Evolutionary conservation across 2,113 vertebrate genomes (phyloP), one percentile per base, ranked within the genome.

Genomic region (Geothlypis trichas): DNA sequence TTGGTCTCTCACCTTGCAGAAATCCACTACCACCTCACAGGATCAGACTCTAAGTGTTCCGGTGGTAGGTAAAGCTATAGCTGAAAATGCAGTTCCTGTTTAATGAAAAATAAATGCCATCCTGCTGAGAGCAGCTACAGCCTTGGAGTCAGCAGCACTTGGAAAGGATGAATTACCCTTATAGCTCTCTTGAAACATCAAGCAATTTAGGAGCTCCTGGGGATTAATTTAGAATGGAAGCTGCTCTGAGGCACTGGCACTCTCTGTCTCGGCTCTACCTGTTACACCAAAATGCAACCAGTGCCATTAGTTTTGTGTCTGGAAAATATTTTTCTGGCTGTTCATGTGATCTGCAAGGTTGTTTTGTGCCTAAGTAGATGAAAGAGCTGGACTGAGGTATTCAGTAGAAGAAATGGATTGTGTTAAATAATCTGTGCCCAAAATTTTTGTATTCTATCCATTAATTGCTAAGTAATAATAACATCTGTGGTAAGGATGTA

Each of bases 401-500:
- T 90, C 66, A 68, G 33, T 33, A 91, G 33, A 84, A 93, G 82
- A 89, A 95, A 65, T n/a, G 26, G 75, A 83, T 90, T 74, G 37
- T 6, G 7, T 55, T 71, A 76, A 77, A 24, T n/a, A 69, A 80
- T 69, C 66, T 77, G 46, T 91, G 78, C 94, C 91, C 66, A 42
- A 91, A 78, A 66, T 61, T 89, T 95, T 91, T 89, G 73, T 96
- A 49, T 76, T 85, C 82, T 59, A 57, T 94, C 96, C 93, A 95
- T 93, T 93, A 90, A 93, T 90, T 95, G 90, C 57, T 92, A 95
- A 91, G 89, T 91, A 88, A 75, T 93, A 94, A 85, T 83, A 94
- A 89, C 87, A 95, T 79, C 84, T 94, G 93, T 78, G 76, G 82
- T 71, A 71, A 74, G 57, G 58, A 33, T 82, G 75, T 74, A 90